A percentile compares a stretch with the other conserved stretches of the same genome.
Conservation (phyloP, 2,888 invertebrate species). For the Nudaria mundana region DNA sequence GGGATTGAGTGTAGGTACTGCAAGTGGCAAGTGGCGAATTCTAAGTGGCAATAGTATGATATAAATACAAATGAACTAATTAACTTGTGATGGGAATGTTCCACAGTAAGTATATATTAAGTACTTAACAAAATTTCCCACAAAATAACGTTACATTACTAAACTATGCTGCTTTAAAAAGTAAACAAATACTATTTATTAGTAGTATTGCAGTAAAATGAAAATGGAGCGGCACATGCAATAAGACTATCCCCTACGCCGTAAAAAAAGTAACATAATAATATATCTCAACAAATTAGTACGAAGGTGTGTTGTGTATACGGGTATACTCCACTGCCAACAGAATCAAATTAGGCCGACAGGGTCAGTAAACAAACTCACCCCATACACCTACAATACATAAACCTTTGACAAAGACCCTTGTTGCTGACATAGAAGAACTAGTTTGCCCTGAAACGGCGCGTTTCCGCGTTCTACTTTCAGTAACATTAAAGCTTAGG, state of each 20-base stretch:
- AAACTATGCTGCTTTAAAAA: no score
- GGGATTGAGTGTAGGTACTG: no score
- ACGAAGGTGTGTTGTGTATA: neutral
- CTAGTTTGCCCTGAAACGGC: slow-evolving; percentile 39
- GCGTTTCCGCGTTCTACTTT: slow-evolving; percentile 63
- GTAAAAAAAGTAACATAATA: slow-evolving; percentile 3
- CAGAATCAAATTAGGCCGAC: slow-evolving; percentile 49
- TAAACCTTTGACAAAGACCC: slow-evolving; percentile 29
- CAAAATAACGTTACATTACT: no score
- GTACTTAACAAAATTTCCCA: no score
- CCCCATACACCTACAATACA: slow-evolving; percentile 41
- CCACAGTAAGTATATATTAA: no score
- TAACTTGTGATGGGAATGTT: no score
- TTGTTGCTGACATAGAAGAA: slow-evolving; percentile 33
- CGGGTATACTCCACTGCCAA: slow-evolving; percentile 24
- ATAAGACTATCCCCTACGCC: neutral
- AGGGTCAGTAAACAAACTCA: slow-evolving; percentile 49
- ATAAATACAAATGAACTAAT: no score
- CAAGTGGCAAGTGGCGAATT: no score
- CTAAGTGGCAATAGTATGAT: no score
- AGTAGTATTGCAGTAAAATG: neutral
- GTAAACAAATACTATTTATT: no score
- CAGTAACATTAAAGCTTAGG: slow-evolving; percentile 61
- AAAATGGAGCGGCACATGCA: neutral
- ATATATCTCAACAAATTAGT: slow-evolving; percentile 8